phyloP scores from a whole-genome alignment of 1,140 invertebrate species.

The Protaetia brevitarsis region DNA sequence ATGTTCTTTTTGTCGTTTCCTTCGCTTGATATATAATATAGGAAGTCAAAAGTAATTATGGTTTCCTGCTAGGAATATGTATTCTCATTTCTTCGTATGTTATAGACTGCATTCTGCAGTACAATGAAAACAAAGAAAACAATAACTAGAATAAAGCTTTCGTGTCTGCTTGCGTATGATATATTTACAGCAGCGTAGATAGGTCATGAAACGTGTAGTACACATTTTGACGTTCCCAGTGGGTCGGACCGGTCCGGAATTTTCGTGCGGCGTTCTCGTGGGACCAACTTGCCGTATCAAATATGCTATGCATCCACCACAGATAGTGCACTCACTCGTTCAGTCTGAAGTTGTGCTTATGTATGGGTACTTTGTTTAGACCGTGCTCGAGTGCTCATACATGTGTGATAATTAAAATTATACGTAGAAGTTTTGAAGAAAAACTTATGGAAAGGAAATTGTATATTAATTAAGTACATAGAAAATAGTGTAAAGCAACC shows the following conservation, averaged over 20 bases:
- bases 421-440: too few species aligned
- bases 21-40: conserved; percentile 9
- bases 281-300: not conserved
- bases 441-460: too few species aligned
- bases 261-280: conserved; percentile 14
- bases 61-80: conserved; percentile 8
- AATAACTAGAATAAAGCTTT: not conserved
- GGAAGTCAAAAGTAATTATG: conserved; percentile 1
- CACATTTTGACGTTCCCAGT: conserved; percentile 11
- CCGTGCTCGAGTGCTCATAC: too few species aligned
- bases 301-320: conserved; percentile 1
- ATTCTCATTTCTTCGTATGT: conserved; percentile 4
- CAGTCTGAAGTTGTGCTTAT: too few species aligned
- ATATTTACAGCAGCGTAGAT: conserved; percentile 17
- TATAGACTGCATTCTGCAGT: not conserved
- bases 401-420: too few species aligned
- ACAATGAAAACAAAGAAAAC: not conserved
- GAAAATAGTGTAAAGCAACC: too few species aligned
- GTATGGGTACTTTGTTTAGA: not conserved
- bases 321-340: too few species aligned
- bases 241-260: not conserved
- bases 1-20: conserved; percentile 11
- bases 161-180: not conserved
- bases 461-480: too few species aligned
- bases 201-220: conserved; percentile 22